phyloP scores from a whole-genome alignment of 2,888 invertebrate genomes.

The Dasysyrphus tricinctus region DNA sequence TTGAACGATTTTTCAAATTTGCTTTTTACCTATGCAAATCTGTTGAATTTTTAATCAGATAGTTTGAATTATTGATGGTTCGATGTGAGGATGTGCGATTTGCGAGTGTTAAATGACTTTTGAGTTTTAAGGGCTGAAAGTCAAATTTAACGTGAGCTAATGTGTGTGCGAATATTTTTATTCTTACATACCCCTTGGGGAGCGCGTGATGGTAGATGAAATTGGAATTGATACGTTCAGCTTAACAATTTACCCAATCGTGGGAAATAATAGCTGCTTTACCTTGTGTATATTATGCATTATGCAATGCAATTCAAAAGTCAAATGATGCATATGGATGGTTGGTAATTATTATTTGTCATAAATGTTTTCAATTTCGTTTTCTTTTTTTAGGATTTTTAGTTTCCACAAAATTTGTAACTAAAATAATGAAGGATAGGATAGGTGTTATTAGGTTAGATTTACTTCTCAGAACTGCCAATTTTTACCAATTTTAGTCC shows the following conservation, averaged over 20 bases:
- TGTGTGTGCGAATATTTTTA: slow-evolving; percentile 35
- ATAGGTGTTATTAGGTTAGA: too few relatives aligned
- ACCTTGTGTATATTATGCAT: background rate
- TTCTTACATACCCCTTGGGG: slow-evolving; percentile 34
- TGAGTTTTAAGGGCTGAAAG: slow-evolving; percentile 27
- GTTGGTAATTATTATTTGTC: background rate
- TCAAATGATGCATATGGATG: background rate
- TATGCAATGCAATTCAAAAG: background rate
- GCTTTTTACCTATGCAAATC: slow-evolving; percentile 71
- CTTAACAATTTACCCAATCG: slow-evolving; percentile 54
- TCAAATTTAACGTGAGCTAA: slow-evolving; percentile 19
- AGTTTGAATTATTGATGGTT: slow-evolving; percentile 77
- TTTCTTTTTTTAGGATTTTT: background rate
- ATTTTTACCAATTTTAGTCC: too few relatives aligned
- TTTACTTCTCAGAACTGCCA: too few relatives aligned
- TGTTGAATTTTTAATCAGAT: slow-evolving; percentile 77
- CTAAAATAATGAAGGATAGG: too few relatives aligned
- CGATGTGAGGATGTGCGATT: slow-evolving; percentile 37
- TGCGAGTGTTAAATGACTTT: slow-evolving; percentile 66
- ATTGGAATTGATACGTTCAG: slow-evolving; percentile 50
- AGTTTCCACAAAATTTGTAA: too few relatives aligned
- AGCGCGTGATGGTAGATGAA: slow-evolving; percentile 5
- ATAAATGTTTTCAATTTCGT: background rate
- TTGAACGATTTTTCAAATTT: slow-evolving; percentile 51
- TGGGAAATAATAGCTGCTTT: slow-evolving; percentile 32